Evolutionary conservation across 1,140 invertebrate species (phyloP), one percentile per base, ranked within the genome.

Genomic region (Oedothorax gibbosus): DNA sequence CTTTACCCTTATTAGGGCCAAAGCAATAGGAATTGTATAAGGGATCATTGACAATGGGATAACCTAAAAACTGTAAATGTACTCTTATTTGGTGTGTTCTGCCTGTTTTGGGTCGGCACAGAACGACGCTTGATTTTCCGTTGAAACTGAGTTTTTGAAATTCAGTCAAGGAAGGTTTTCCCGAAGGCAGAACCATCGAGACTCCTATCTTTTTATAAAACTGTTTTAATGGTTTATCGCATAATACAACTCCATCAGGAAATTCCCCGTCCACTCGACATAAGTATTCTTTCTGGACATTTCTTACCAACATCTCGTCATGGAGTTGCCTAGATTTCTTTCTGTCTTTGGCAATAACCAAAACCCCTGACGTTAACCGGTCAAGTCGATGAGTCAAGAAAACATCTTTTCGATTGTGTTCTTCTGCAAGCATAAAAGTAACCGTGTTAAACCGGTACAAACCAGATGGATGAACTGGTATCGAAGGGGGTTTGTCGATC

Each of bases 401-500:
- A 71, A 99, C 92, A 89, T 99, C 97, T 89, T 96, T 96, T 90
- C 97, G 91, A 90, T 97, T 96, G 90, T 96, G 95, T 91, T 99
- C 97, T 91, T 98, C 98, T 87, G 96, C 97, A 86, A 99, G 92
- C 87, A 99, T 99, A 90, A 97, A 98, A 21, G 97, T 95, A 66
- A 99, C 94, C 10, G 97, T 97, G 90, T 99, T 99, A 91, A 98
- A 96, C 56, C 97, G 92, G 90, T 99, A 99, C 86, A 96, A 92
- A 79, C 98, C 98, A 91, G 97, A 99, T 0, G 98, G 97, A 91
- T 99, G 98, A 68, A 95, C 97, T 91, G 99, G 99, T 92, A 99
- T 98, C 91, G 98, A 99, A 89, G 97, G 95, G 89, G 99, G 98
- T 94, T 99, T 99, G 93, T 99, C 98, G 90, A 99, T 95, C 90